Evolutionary conservation across 2,888 invertebrate species (phyloP).

Genomic region (Caenorhabditis imperialis): DNA sequence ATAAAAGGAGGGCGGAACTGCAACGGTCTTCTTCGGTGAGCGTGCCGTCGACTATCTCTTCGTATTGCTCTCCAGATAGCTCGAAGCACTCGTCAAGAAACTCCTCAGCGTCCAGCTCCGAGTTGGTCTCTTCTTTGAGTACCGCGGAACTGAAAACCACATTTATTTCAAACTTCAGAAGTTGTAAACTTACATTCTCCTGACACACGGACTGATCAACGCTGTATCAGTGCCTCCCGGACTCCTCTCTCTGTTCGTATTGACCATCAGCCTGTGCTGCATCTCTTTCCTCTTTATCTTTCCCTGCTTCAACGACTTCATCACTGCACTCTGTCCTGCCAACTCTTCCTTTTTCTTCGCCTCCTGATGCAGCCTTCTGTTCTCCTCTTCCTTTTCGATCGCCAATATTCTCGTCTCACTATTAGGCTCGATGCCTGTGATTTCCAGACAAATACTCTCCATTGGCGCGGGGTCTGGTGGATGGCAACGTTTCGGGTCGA

Average conservation of each 20-base stretch:
- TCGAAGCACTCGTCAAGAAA: conserved; percentile 53
- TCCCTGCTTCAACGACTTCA: conserved; percentile 62
- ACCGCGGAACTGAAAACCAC: conserved; percentile 21
- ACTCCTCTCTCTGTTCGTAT: conserved; percentile 64
- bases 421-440: conserved; percentile 79
- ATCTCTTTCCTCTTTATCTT: conserved; percentile 49
- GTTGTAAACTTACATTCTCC: conserved; percentile 49
- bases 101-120: conserved; percentile 54
- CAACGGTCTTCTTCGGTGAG: conserved; percentile 54
- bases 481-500: conserved; percentile 67
- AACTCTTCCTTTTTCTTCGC: conserved; percentile 59
- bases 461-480: conserved; percentile 76
- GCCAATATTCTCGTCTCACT: conserved; percentile 70
- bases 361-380: conserved; percentile 57
- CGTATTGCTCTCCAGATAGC: conserved; percentile 41
- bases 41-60: conserved; percentile 45
- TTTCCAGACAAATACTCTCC: conserved; percentile 78
- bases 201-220: conserved; percentile 59
- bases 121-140: conserved; percentile 51
- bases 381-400: conserved; percentile 67
- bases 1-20: conserved; percentile 34
- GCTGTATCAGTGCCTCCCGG: conserved; percentile 69
- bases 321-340: conserved; percentile 42
- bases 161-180: too few species aligned
- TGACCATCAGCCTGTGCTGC: conserved; percentile 44